Percentiles rank a stretch among this genome's conserved stretches.
These are phyloP conservation scores for Hepsetus odoe DNA, from an alignment of 2,113 vertebrate genomes.

Conservation along the genomic window DNA sequence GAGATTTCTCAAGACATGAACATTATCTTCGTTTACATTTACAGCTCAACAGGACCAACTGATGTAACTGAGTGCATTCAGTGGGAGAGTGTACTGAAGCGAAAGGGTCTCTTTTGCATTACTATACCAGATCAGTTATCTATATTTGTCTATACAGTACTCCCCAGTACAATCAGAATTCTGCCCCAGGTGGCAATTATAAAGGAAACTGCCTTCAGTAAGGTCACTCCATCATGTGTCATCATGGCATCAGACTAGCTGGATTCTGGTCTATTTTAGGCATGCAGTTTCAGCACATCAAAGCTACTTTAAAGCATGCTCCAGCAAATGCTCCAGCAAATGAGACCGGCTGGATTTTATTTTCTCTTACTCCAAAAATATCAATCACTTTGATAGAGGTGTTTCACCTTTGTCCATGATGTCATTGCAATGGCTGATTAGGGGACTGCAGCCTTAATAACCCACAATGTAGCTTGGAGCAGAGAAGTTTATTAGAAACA, in stretches of 20 bases:
- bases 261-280: slow-evolving; percentile 57
- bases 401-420: slow-evolving; percentile 68
- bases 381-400: slow-evolving; percentile 65
- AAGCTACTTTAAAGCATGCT: slow-evolving; percentile 40
- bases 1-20: slow-evolving; percentile 5
- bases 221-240: slow-evolving; percentile 68
- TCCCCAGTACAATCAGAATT: slow-evolving; percentile 42
- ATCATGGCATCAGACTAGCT: slow-evolving; percentile 61
- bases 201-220: slow-evolving; percentile 54
- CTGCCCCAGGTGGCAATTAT: slow-evolving; percentile 58
- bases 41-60: background rate
- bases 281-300: slow-evolving; percentile 70
- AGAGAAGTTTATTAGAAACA: slow-evolving; percentile 64
- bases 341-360: slow-evolving; percentile 65
- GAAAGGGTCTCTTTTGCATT: background rate
- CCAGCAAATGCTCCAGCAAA: slow-evolving; percentile 43
- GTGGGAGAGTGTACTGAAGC: background rate
- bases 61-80: background rate
- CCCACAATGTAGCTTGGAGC: slow-evolving; percentile 42
- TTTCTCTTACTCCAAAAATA: slow-evolving; percentile 61
- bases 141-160: slow-evolving; percentile 19
- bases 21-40: slow-evolving; percentile 1
- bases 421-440: slow-evolving; percentile 61
- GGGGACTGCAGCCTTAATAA: slow-evolving; percentile 52
- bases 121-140: slow-evolving; percentile 2